A percentile compares a stretch with the other conserved stretches of the same genome.
Evolutionary conservation across 1,140 invertebrate genomes (phyloP).

Genomic region (Leptonema lineaticorne): DNA sequence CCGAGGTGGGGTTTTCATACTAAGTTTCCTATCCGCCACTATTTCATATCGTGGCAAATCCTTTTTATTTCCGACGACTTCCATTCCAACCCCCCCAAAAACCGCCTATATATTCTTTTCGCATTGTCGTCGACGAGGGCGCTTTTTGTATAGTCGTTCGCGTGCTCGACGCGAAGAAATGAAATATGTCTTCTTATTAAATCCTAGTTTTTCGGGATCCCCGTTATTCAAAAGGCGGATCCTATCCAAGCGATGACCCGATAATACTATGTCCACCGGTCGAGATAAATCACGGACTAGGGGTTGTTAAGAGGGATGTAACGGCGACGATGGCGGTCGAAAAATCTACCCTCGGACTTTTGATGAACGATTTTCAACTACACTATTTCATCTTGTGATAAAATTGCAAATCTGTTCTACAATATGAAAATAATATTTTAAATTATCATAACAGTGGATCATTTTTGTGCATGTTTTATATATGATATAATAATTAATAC

Average conservation of each 20-base stretch:
- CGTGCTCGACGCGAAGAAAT: constrained; percentile 31
- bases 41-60: constrained; percentile 35
- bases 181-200: constrained; percentile 41
- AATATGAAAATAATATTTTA: no score
- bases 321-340: no score
- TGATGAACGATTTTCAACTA: no score
- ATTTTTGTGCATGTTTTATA: no score
- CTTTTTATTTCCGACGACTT: constrained; percentile 10
- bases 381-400: no score
- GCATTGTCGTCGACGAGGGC: constrained; percentile 8
- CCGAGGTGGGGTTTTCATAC: neutral
- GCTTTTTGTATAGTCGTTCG: constrained; percentile 14
- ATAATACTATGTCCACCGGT: constrained; percentile 28
- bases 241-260: constrained; percentile 20
- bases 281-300: constrained; percentile 21
- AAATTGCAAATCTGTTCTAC: no score
- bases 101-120: no score
- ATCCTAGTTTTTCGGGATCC: constrained; percentile 31
- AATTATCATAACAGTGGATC: no score
- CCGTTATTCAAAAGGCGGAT: no score
- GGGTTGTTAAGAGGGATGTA: neutral
- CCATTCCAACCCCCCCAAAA: neutral
- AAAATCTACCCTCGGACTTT: no score
- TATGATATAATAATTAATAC: no score
- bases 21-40: constrained; percentile 27